These are phyloP conservation scores for Macrotis lagotis DNA, from an alignment of 2,113 vertebrate species.

Conservation along the genomic window DNA sequence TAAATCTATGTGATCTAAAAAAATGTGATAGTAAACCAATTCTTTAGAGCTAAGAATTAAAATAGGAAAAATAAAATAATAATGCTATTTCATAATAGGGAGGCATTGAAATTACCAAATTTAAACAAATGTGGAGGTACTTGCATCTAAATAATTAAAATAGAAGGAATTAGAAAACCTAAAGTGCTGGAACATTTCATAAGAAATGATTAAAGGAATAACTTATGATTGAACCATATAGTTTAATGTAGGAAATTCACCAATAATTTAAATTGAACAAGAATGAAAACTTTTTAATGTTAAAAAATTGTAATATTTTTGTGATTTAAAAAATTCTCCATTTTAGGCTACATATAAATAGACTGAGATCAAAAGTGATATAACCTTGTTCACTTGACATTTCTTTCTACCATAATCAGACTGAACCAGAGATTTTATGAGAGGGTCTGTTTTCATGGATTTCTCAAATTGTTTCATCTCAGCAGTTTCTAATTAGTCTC, in stretches of 20 bases:
- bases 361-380: background rate
- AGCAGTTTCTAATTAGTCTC: background rate
- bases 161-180: background rate
- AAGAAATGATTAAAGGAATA: background rate
- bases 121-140: background rate
- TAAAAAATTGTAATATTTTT: background rate
- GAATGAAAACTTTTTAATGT: background rate
- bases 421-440: background rate
- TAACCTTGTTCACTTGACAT: background rate
- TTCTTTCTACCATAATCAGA: background rate
- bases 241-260: background rate
- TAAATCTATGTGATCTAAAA: background rate
- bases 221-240: background rate
- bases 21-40: background rate
- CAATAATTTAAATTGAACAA: background rate
- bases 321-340: background rate
- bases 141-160: background rate
- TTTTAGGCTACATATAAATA: background rate
- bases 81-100: background rate
- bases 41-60: background rate
- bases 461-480: background rate
- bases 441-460: background rate
- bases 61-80: background rate
- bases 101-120: background rate
- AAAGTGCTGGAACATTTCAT: background rate